Conservation (phyloP, 2,113 vertebrate genomes). For the Bambusicola thoracicus region DNA sequence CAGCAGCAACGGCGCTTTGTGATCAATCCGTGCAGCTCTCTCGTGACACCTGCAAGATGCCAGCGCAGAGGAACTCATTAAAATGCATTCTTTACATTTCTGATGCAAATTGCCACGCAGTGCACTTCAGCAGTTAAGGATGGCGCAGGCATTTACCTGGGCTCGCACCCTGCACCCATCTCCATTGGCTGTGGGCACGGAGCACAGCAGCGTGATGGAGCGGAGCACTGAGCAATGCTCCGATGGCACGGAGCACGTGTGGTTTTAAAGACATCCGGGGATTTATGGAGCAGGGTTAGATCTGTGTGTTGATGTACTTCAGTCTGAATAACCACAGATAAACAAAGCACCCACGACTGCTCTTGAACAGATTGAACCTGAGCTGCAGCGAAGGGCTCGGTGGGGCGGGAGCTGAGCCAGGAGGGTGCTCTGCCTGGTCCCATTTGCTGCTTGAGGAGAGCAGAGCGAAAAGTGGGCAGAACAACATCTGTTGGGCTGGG, state of each 20-base stretch:
- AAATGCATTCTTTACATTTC: background rate
- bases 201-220: background rate
- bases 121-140: background rate
- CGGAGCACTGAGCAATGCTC: background rate
- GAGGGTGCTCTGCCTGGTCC: background rate
- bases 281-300: background rate
- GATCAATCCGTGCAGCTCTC: background rate
- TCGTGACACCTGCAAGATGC: conserved; percentile 17
- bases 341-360: background rate
- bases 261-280: background rate
- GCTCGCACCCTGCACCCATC: too few species aligned
- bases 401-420: background rate
- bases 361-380: background rate
- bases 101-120: background rate
- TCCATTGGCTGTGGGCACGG: background rate
- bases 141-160: background rate
- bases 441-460: fast-evolving
- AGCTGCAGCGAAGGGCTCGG: background rate
- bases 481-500: fast-evolving
- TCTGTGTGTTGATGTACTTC: background rate
- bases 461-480: background rate
- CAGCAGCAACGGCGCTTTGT: background rate
- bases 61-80: conserved; percentile 2
- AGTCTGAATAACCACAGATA: background rate
- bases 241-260: background rate